Percentiles rank a stretch among this genome's conserved stretches.
These are phyloP conservation scores for Eupelmus urozonus DNA, from an alignment of 2,888 invertebrate genomes.

Conservation along the genomic window DNA sequence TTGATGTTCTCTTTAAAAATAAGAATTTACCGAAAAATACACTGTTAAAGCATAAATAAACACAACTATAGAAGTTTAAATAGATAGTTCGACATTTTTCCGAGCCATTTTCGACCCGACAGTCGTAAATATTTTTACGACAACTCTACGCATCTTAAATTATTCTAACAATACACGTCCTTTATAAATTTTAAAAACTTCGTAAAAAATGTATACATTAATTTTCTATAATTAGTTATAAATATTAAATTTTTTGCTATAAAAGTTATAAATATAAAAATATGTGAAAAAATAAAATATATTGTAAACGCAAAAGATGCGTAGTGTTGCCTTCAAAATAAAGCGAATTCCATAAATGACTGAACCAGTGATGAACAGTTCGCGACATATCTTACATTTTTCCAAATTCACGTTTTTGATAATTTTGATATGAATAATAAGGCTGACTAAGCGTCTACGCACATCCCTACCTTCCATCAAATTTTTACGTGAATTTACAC, in stretches of 20 bases:
- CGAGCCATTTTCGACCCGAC: slow-evolving; percentile 59
- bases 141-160: slow-evolving; percentile 9
- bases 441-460: slow-evolving; percentile 42
- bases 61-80: slow-evolving; percentile 58
- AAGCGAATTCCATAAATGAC: no score
- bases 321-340: background rate
- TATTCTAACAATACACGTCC: background rate
- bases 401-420: slow-evolving; percentile 44
- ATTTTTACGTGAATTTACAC: slow-evolving; percentile 53
- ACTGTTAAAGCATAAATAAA: slow-evolving; percentile 59
- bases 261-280: background rate
- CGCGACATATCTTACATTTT: slow-evolving; percentile 36
- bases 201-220: background rate
- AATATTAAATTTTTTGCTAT: background rate
- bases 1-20: slow-evolving; percentile 56
- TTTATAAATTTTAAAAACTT: no score
- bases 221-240: background rate
- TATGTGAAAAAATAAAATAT: background rate
- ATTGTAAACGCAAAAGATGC: background rate
- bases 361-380: no score
- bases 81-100: slow-evolving; percentile 57
- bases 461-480: slow-evolving; percentile 34
- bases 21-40: slow-evolving; percentile 57
- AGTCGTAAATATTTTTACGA: slow-evolving; percentile 9
- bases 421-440: slow-evolving; percentile 40